Evolutionary conservation across 2,797 vertebrate species (phyloP), one percentile per base, ranked within the genome.

Genomic region (Mus spretus): DNA sequence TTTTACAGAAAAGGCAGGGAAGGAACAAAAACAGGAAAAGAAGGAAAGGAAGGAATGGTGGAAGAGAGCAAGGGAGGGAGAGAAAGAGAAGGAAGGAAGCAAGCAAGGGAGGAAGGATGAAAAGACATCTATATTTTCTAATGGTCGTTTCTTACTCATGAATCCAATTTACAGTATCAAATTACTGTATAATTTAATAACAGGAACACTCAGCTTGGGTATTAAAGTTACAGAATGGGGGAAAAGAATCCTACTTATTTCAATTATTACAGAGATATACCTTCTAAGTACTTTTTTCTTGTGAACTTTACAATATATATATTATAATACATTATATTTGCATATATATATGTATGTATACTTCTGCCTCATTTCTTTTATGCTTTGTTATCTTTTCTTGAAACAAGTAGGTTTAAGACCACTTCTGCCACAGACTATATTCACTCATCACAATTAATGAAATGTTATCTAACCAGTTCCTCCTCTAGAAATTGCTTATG

Each of bases 21-120:
- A 44, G 4, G 13, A 17, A 57, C 11, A 28, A 0, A 31, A 12
- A 3, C 10, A 50, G 4, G 0, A 7, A 61, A 0, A 11, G 0
- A 34, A 3, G 3, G 0, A 12, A 1, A 11, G 12, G 6, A 22
- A 15, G 9, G 11, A 44, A n/a, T 11, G 10, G 5, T 6, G 4
- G 0, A 4, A 14, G 10, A 0, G 15, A 26, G 5, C 1, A 0
- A 74, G 26, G 55, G 0, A 63, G 6, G 11, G 4, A 47, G n/a
- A 5, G 9, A 5, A 1, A 2, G 19, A 57, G 1, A 28, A 13
- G 34, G 22, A 40, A 44, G 19, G 6, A 75, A 40, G 53, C 2
- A 22, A 59, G 11, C 1, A 59, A 83, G 13, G 1, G 8, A 75
- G 11, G 37, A 85, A 70, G 3, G 31, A 20, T 37, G 6, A 4